Conservation (phyloP, 1,140 invertebrate species). For the Globodera rostochiensis region DNA sequence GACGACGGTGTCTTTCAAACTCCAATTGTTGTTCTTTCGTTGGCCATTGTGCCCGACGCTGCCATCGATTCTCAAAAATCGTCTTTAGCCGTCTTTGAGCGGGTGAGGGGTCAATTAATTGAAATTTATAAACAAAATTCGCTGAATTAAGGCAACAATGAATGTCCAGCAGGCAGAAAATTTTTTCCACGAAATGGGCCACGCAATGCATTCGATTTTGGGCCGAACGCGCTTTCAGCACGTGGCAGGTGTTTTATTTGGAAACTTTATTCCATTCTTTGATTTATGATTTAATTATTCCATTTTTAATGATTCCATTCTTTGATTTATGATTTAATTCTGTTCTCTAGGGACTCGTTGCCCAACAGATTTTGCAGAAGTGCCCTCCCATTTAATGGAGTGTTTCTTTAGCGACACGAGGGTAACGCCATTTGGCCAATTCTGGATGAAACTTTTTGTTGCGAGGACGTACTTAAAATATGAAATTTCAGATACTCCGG, state of each 20-base stretch:
- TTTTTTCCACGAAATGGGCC: slow-evolving; percentile 97
- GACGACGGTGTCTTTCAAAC: slow-evolving; percentile 70
- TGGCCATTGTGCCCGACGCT: slow-evolving; percentile 71
- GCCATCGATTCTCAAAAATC: slow-evolving; percentile 18
- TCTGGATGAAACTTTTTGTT: slow-evolving; percentile 5
- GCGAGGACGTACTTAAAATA: slow-evolving; percentile 1
- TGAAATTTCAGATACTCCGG: slow-evolving; percentile 74
- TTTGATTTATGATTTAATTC: slow-evolving; percentile 9
- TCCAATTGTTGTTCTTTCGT: slow-evolving; percentile 89
- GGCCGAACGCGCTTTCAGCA: slow-evolving; percentile 92
- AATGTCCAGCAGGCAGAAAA: slow-evolving; percentile 85
- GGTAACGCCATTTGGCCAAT: slow-evolving; percentile 68
- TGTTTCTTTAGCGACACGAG: slow-evolving; percentile 88
- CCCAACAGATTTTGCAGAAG: slow-evolving; percentile 95
- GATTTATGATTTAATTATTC: slow-evolving; percentile 4
- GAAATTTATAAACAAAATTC: slow-evolving; percentile 65
- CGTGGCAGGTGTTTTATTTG: slow-evolving; percentile 76
- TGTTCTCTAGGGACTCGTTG: slow-evolving; percentile 77
- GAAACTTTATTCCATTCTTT: not conserved
- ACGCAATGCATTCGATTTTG: slow-evolving; percentile 98
- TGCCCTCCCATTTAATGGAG: slow-evolving; percentile 96
- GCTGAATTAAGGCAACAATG: slow-evolving; percentile 74
- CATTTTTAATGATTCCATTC: not conserved
- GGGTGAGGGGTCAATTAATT: not conserved
- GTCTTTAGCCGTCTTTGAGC: not conserved